Evolutionary conservation across 2,113 vertebrate species (phyloP).

Genomic region (Misgurnus mizolepis): DNA sequence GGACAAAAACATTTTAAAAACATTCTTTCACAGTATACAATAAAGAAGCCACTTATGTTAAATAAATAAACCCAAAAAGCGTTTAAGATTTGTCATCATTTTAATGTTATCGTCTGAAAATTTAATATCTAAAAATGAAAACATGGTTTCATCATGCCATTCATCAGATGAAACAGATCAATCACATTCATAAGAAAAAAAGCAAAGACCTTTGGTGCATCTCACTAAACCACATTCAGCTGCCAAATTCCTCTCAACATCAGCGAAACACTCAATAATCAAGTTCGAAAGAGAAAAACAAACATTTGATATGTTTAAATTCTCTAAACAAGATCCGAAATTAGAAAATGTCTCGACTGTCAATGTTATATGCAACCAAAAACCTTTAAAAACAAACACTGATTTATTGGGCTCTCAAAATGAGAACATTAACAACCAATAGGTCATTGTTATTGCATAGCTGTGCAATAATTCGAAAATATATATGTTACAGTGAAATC

Average conservation of each 20-base stretch:
- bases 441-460: not conserved
- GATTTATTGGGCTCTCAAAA: not conserved
- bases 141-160: not conserved
- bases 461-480: not conserved
- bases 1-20: not conserved
- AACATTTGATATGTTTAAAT: not conserved
- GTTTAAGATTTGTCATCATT: not conserved
- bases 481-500: not conserved
- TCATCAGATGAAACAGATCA: not conserved
- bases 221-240: not conserved
- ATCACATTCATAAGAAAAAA: not conserved
- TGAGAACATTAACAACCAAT: not conserved
- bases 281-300: conserved; percentile 4
- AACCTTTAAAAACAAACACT: conserved; percentile 9
- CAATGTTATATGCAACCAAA: not conserved
- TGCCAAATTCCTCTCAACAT: not conserved
- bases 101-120: no score
- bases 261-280: not conserved
- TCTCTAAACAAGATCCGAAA: not conserved
- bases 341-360: not conserved
- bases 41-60: not conserved
- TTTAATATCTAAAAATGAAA: not conserved
- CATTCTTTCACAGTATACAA: not conserved
- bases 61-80: conserved; percentile 9
- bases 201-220: not conserved